phyloP scores from a whole-genome alignment of 30 jellyfish, hydroid and myxozoan genomes.

The Pseudorhiza aurosa region DNA sequence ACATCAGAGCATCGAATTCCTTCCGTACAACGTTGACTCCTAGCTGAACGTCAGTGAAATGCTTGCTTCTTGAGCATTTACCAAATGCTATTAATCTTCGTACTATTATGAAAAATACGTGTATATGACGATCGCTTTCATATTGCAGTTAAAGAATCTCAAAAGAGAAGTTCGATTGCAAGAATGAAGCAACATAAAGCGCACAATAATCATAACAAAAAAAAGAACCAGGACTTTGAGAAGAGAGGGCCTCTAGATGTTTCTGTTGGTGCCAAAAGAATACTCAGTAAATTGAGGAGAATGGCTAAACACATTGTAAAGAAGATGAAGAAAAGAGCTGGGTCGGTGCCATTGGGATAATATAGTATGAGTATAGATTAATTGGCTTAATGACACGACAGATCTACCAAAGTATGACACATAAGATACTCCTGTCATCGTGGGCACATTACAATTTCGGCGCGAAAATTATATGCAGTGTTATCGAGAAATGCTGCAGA shows the following conservation, averaged over 20 bases:
- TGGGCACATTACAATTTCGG: too few relatives aligned
- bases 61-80: too few relatives aligned
- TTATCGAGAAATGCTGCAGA: too few relatives aligned
- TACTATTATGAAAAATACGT: background rate
- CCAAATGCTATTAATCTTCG: too few relatives aligned
- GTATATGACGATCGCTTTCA: background rate
- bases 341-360: conserved; percentile 51
- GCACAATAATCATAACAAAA: background rate
- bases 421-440: background rate
- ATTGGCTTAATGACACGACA: background rate
- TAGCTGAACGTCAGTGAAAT: too few relatives aligned
- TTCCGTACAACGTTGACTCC: too few relatives aligned
- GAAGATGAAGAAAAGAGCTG: conserved; percentile 71
- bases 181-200: background rate
- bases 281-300: conserved; percentile 69
- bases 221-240: background rate
- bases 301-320: conserved; percentile 87
- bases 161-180: conserved; percentile 16
- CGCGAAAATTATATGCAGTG: too few relatives aligned
- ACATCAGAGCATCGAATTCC: too few relatives aligned
- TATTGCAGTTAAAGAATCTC: conserved; percentile 32
- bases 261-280: conserved; percentile 68
- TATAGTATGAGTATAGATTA: too few relatives aligned
- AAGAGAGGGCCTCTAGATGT: conserved; percentile 23
- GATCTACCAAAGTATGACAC: background rate